These are phyloP conservation scores for Heliconius charithonia DNA, from an alignment of 2,888 invertebrate species.

Conservation along the genomic window DNA sequence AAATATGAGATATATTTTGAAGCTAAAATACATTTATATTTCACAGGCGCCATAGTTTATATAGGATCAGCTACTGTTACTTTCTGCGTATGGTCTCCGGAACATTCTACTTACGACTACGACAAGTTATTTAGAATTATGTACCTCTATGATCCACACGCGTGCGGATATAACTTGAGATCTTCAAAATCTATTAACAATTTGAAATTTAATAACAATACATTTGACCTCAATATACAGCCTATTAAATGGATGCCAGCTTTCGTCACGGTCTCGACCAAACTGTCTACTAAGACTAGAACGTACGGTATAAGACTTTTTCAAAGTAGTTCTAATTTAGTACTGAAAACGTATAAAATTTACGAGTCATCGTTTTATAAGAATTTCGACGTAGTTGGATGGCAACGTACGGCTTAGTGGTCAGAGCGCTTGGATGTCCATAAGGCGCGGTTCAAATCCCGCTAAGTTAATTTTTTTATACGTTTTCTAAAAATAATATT, in stretches of 20 bases:
- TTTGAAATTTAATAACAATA: conserved; percentile 60
- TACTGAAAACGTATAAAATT: neutral
- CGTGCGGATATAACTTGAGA: conserved; percentile 57
- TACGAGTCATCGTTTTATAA: neutral
- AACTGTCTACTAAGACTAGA: conserved; percentile 62
- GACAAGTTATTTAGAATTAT: conserved; percentile 68
- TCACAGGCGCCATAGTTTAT: conserved; percentile 60
- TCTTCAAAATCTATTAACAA: conserved; percentile 52
- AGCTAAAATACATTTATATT: neutral
- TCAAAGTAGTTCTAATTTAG: neutral
- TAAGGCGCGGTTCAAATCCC: too few relatives aligned
- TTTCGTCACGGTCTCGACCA: conserved; percentile 58
- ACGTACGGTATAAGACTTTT: conserved; percentile 50
- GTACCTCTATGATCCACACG: conserved; percentile 69
- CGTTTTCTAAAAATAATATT: too few relatives aligned
- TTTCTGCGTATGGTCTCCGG: conserved; percentile 64
- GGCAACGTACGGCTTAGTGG: too few relatives aligned
- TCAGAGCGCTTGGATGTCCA: too few relatives aligned
- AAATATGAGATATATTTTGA: neutral
- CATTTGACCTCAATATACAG: conserved; percentile 54
- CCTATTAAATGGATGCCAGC: conserved; percentile 62
- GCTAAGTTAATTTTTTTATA: too few relatives aligned
- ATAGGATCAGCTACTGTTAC: conserved; percentile 56
- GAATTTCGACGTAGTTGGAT: too few relatives aligned
- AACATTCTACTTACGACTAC: conserved; percentile 54